These are phyloP conservation scores for Venusia cambrica DNA, from an alignment of 2,888 invertebrate genomes.

Conservation along the genomic window DNA sequence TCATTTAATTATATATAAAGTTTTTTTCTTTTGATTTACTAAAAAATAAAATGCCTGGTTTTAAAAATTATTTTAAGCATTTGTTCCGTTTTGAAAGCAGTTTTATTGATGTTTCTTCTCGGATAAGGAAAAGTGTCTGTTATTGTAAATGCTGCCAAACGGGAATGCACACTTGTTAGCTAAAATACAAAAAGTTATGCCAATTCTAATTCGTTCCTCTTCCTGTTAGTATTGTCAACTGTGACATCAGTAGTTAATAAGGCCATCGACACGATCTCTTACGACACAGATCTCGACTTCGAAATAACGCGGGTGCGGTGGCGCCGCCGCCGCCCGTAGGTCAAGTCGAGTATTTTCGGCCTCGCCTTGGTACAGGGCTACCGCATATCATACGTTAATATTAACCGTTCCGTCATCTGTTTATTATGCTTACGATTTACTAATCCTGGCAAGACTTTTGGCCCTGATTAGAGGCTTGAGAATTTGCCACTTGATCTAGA, in stretches of 20 bases:
- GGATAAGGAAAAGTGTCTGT: too few relatives aligned
- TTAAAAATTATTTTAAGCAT: too few relatives aligned
- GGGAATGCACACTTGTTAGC: too few relatives aligned
- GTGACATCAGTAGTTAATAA: constrained; percentile 34
- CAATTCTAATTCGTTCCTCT: too few relatives aligned
- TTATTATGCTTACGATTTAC: constrained; percentile 29
- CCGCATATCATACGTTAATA: constrained; percentile 72
- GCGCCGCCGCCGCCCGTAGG: constrained; percentile 67
- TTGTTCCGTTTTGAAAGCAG: too few relatives aligned
- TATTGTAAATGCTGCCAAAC: too few relatives aligned
- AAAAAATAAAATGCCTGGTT: background rate
- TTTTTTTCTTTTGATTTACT: too few relatives aligned
- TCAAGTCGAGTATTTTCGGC: constrained; percentile 74
- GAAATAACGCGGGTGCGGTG: constrained; percentile 55
- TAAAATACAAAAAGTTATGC: too few relatives aligned
- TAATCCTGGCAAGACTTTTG: constrained; percentile 33
- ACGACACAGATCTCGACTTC: constrained; percentile 48
- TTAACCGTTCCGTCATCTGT: constrained; percentile 69
- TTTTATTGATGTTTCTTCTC: too few relatives aligned
- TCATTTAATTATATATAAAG: too few relatives aligned
- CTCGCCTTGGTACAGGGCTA: constrained; percentile 79
- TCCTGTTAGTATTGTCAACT: constrained; percentile 15
- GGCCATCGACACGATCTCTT: constrained; percentile 51
- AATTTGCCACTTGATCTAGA: constrained; percentile 12
- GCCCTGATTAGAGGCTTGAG: constrained; percentile 4